Percentiles rank a stretch among this genome's conserved stretches.
These are phyloP conservation scores for Hystrix cristata DNA, from an alignment of 2,113 vertebrate genomes.

Conservation along the genomic window DNA sequence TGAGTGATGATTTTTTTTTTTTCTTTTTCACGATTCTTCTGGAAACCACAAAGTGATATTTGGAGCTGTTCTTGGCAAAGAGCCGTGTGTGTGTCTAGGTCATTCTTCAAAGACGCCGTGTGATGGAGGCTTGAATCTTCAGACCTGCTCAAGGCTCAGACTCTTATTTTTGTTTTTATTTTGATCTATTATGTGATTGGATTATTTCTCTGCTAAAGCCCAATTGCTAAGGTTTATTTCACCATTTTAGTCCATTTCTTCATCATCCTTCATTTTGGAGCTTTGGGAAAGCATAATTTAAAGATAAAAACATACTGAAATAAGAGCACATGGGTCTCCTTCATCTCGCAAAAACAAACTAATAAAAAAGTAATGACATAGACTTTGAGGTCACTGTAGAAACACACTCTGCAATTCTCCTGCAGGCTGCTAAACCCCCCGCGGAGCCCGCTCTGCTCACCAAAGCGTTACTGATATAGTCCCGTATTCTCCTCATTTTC, in stretches of 20 bases:
- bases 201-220: not conserved
- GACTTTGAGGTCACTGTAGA: not conserved
- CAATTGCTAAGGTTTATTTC: not conserved
- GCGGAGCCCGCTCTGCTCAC: not conserved
- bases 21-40: not conserved
- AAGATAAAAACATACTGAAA: not conserved
- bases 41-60: not conserved
- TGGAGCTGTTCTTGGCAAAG: not conserved
- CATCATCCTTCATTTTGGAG: conserved; percentile 49
- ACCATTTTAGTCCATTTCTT: not conserved
- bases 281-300: not conserved
- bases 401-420: not conserved
- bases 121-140: conserved; percentile 9
- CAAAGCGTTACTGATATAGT: too few relatives aligned
- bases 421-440: not conserved
- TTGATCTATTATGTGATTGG: not conserved
- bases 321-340: not conserved
- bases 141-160: not conserved
- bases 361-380: not conserved
- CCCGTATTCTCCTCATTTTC: not conserved
- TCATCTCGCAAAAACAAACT: not conserved
- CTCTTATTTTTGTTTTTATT: conserved; percentile 48
- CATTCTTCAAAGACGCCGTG: not conserved
- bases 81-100: not conserved
- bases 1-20: not conserved